Conservation (phyloP, 2,797 vertebrate species). For the Antennarius maculatus region DNA sequence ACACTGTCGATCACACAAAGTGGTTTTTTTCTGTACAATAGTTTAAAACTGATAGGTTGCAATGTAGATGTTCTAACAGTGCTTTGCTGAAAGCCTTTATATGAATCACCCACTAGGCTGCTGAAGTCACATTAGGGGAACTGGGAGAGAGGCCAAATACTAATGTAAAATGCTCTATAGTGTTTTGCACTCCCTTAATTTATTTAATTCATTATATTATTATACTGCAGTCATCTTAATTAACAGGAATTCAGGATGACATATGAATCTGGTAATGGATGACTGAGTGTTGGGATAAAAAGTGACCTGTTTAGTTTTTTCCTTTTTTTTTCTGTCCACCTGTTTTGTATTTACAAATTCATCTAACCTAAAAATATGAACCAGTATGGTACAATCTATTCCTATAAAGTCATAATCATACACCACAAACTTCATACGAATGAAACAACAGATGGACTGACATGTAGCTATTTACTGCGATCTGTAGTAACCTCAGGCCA, state of each 20-base stretch:
- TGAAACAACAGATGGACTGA: background rate
- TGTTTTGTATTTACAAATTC: background rate
- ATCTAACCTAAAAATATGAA: too few relatives aligned
- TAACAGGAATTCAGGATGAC: constrained; percentile 3
- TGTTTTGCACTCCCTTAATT: constrained; percentile 3
- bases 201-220: constrained; percentile 16
- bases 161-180: constrained; percentile 1
- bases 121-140: constrained; percentile 12
- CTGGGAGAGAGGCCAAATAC: constrained; percentile 14
- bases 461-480: background rate
- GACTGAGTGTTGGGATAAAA: background rate
- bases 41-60: background rate
- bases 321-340: too few relatives aligned
- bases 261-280: background rate
- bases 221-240: constrained; percentile 11
- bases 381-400: too few relatives aligned
- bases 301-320: background rate
- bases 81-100: background rate
- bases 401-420: background rate
- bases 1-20: background rate
- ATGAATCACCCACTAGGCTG: constrained; percentile 11
- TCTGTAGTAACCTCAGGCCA: constrained; percentile 11
- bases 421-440: background rate
- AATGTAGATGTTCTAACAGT: background rate
- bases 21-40: background rate